Base-by-base conservation (phyloP, 1,140 invertebrate species). In the Atta texana region DNA sequence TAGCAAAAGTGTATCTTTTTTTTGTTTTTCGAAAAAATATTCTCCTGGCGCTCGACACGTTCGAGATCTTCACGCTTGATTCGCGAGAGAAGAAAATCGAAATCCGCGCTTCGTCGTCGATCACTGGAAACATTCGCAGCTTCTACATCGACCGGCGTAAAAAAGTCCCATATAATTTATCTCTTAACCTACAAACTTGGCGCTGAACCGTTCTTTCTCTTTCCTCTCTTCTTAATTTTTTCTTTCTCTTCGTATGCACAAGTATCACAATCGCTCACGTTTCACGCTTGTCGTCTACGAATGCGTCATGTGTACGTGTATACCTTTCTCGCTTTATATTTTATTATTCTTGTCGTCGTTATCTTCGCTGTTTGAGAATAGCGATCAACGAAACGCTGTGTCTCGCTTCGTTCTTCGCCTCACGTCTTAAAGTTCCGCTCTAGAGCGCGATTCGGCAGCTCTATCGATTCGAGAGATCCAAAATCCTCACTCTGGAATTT, bases 131-230 rank as follows among this genome's bases (percentile, higher is more conserved):
- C 66, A 78, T 63, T 88, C 89, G 61, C 85, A 78, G 55, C 39
- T 44, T 61, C 69, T 82, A 78, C 71, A 85, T 72, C 86, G 87
- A 86, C 69, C 76, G 89, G 86, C 82, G 81, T 91, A 91, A 88
- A 91, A 91, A 91, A 90, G 89, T 90, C 82, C 64, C 89, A 77
- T 89, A 87, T 90, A 88, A 89, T 82, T 88, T 88, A 86, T 88
- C 80, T 64, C 88, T 90, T 86, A 90, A 90, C 44, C 82, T 86
- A 91, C 44, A 57, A 84, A 77, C 66, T 78, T 91, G 84, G 34
- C 28, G 64, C 28, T 82, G 68, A 57, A 80, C 71, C 80, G 18
- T 72, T 82, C 44, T 10, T 78, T 24, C 34, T 18, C 24, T 6
- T 44, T 44, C 31, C 18, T 28, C 31, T 6, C 14, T 66, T 21